Evolutionary conservation across 2,888 invertebrate species (phyloP).

Genomic region (Loripinus fragilis): DNA sequence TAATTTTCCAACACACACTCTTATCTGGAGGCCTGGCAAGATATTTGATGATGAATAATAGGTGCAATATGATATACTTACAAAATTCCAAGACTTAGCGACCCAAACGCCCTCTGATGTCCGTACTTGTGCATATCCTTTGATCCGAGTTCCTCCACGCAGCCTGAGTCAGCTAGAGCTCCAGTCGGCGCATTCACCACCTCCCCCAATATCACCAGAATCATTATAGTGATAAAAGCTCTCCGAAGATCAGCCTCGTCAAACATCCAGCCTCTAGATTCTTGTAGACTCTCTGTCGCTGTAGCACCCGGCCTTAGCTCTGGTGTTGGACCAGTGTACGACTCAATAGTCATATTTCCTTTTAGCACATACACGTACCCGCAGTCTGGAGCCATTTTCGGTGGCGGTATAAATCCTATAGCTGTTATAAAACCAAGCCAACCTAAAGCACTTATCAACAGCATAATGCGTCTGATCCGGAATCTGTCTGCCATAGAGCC

Average conservation of each 20-base stretch:
- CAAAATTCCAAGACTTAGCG: slow-evolving; percentile 61
- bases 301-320: slow-evolving; percentile 29
- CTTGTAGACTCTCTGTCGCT: slow-evolving; percentile 51
- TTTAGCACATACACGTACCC: slow-evolving; percentile 41
- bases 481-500: slow-evolving; percentile 63
- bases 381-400: slow-evolving; percentile 45
- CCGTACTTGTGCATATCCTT: slow-evolving; percentile 64
- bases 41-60: too few relatives aligned
- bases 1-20: too few relatives aligned
- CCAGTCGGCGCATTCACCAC: slow-evolving; percentile 62
- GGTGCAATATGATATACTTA: slow-evolving; percentile 40
- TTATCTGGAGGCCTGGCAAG: too few relatives aligned
- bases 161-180: slow-evolving; percentile 64
- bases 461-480: slow-evolving; percentile 57
- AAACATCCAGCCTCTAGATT: slow-evolving; percentile 66
- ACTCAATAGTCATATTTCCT: neutral
- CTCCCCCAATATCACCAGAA: slow-evolving; percentile 62
- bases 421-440: slow-evolving; percentile 61
- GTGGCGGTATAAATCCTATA: slow-evolving; percentile 62
- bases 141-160: slow-evolving; percentile 60
- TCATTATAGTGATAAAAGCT: slow-evolving; percentile 53
- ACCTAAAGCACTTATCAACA: slow-evolving; percentile 57
- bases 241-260: slow-evolving; percentile 33
- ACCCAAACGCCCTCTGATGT: slow-evolving; percentile 64
- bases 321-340: neutral